Conservation (phyloP, 2,113 vertebrate species). For the Muscicapa adusta region DNA sequence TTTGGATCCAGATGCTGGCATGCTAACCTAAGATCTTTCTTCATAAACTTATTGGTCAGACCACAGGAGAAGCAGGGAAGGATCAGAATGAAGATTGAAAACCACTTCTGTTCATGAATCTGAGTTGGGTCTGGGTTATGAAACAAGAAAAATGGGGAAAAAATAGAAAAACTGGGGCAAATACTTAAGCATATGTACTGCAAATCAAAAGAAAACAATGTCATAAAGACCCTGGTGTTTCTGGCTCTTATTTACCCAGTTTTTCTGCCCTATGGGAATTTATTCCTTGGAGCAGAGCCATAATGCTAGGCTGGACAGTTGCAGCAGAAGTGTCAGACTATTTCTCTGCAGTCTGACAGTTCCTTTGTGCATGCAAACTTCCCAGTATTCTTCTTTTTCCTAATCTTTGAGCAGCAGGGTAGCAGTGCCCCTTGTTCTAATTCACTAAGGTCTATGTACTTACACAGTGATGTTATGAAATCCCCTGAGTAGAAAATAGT, state of each 20-base stretch:
- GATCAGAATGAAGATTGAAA: neutral
- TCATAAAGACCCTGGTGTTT: neutral
- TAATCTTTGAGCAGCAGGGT: neutral
- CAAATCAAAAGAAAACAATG: neutral
- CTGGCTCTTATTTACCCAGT: neutral
- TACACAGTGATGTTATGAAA: neutral
- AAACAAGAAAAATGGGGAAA: neutral
- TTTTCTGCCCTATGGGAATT: neutral
- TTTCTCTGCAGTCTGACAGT: neutral
- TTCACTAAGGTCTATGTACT: neutral
- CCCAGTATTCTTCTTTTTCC: neutral
- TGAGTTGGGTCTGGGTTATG: neutral
- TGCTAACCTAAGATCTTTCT: neutral
- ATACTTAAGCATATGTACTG: rapidly evolving
- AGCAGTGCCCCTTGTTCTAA: neutral
- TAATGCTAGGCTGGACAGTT: neutral
- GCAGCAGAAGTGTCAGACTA: neutral
- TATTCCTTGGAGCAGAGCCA: neutral
- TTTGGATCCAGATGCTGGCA: neutral
- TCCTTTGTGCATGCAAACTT: neutral
- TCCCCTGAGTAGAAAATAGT: neutral
- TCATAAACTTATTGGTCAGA: neutral
- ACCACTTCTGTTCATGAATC: neutral
- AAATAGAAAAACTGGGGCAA: neutral
- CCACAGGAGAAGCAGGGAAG: neutral